A percentile compares a stretch with the other conserved stretches of the same genome.
phyloP scores from a whole-genome alignment of 2,888 invertebrate species.

The Unio pictorum region DNA sequence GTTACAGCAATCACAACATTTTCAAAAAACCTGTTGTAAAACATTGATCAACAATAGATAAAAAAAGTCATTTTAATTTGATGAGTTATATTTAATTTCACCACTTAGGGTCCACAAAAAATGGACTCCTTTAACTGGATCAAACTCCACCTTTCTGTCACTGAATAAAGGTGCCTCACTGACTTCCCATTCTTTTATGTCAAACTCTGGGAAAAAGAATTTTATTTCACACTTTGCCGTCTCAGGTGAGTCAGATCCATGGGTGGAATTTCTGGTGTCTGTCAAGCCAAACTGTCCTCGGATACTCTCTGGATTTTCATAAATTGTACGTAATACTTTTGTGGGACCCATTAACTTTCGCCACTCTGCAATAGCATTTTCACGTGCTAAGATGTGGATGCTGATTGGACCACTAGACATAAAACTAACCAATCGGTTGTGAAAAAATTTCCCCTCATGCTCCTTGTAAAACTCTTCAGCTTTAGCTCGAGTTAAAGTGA shows the following conservation, averaged over 20 bases:
- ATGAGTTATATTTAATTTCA: too few relatives aligned
- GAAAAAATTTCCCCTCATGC: slow-evolving; percentile 76
- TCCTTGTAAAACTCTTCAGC: slow-evolving; percentile 87
- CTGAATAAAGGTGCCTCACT: too few relatives aligned
- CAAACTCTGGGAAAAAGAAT: slow-evolving; percentile 89
- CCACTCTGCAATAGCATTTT: slow-evolving; percentile 86
- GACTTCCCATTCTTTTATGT: slow-evolving; percentile 77
- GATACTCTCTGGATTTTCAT: slow-evolving; percentile 83
- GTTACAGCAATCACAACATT: too few relatives aligned
- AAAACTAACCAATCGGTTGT: slow-evolving; percentile 67
- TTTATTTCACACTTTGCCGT: slow-evolving; percentile 85
- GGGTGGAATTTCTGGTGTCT: slow-evolving; percentile 94
- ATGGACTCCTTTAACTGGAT: too few relatives aligned
- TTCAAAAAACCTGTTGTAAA: too few relatives aligned
- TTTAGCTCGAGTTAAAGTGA: slow-evolving; percentile 77
- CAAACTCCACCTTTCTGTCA: too few relatives aligned
- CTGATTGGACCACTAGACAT: slow-evolving; percentile 86
- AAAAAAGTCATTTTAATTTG: too few relatives aligned
- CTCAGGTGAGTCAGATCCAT: slow-evolving; percentile 90
- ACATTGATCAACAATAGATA: too few relatives aligned
- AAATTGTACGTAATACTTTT: slow-evolving; percentile 82
- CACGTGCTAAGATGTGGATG: slow-evolving; percentile 83
- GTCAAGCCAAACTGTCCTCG: slow-evolving; percentile 90
- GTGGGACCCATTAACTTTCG: slow-evolving; percentile 90
- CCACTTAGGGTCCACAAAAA: too few relatives aligned